phyloP scores from a whole-genome alignment of 1,140 invertebrate species.

The Atta colombica region DNA sequence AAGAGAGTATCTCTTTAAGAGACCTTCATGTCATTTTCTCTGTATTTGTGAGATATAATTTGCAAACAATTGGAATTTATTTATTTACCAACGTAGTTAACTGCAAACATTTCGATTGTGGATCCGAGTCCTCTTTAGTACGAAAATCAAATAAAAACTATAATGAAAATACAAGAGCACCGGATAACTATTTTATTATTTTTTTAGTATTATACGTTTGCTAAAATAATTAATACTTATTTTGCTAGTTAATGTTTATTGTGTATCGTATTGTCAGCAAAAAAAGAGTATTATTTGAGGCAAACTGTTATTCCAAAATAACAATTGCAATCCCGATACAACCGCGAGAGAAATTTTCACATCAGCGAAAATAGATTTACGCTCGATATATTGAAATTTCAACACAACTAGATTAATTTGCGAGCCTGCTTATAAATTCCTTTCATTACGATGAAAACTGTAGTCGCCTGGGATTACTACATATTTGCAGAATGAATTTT shows the following conservation, averaged over 20 bases:
- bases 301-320: slow-evolving; percentile 26
- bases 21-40: no score
- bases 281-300: slow-evolving; percentile 1
- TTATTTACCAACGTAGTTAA: no score
- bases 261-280: neutral
- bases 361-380: slow-evolving; percentile 49
- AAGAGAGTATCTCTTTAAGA: no score
- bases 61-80: no score
- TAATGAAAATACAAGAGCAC: no score
- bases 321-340: slow-evolving; percentile 7
- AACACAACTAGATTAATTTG: slow-evolving; percentile 40
- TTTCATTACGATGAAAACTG: slow-evolving; percentile 42
- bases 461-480: slow-evolving; percentile 31
- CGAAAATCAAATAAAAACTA: no score
- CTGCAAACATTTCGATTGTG: no score
- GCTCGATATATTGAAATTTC: slow-evolving; percentile 51
- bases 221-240: neutral
- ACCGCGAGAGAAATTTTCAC: slow-evolving; percentile 20
- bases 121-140: no score
- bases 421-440: slow-evolving; percentile 52
- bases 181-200: neutral
- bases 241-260: slow-evolving; percentile 25
- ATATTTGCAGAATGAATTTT: slow-evolving; percentile 46
- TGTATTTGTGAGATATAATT: no score
- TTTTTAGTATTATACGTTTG: neutral